Evolutionary conservation across 2,888 invertebrate species (phyloP).

Genomic region (Acrobasis consociella): DNA sequence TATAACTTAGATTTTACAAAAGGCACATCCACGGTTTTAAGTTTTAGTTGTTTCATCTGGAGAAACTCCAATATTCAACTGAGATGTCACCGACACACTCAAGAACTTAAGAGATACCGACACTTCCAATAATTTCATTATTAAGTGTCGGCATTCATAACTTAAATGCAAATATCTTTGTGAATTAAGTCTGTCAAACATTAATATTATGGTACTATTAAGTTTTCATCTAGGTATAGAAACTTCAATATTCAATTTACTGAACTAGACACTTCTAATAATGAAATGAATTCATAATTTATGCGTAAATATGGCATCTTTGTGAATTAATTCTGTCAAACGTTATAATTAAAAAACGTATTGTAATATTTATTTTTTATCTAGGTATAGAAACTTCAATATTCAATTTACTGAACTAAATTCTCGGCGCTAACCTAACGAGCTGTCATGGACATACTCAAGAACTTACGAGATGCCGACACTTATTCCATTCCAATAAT

Average conservation of each 20-base stretch:
- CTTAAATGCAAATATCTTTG: too few relatives aligned
- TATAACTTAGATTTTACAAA: too few relatives aligned
- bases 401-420: background rate
- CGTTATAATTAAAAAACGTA: too few relatives aligned
- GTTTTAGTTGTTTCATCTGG: background rate
- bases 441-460: background rate
- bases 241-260: background rate
- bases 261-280: background rate
- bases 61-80: background rate
- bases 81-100: background rate
- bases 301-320: background rate
- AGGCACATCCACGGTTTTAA: too few relatives aligned
- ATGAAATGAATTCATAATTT: constrained; percentile 10
- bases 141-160: too few relatives aligned
- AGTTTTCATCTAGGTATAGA: too few relatives aligned
- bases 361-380: too few relatives aligned
- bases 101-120: background rate
- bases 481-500: constrained; percentile 6
- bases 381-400: background rate
- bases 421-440: background rate
- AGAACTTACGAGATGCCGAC: background rate
- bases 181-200: too few relatives aligned
- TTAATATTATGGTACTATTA: too few relatives aligned
- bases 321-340: background rate
- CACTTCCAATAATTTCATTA: too few relatives aligned